Evolutionary conservation across 37 sponge, comb jelly and placozoan genomes (phyloP), one percentile per base, ranked within the genome.

Genomic region (Amphimedon queenslandica): DNA sequence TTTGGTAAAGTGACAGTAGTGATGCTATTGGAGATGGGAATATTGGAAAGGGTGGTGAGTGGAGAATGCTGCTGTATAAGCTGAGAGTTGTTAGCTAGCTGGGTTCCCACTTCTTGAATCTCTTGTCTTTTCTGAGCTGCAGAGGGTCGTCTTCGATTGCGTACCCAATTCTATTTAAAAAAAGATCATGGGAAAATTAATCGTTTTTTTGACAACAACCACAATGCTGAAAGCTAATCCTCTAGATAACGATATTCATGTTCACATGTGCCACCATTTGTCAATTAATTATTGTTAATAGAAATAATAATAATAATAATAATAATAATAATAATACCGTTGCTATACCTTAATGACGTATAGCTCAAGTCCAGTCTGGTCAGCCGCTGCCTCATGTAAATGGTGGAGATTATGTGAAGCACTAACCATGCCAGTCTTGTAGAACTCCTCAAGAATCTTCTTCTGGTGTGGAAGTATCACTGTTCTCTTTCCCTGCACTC

Each of bases 81-180:
- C 33, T 29, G 66, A 80, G 68, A 4, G 68, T 5, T 6, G 35
- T 24, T 4, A 66, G 36, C 6, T 66, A 37, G 18, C 10, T 63
- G 53, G n/a, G n/a, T n/a, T n/a, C n/a, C n/a, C n/a, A n/a, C 13
- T 47, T 47, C 51, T 60, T n/a, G 21, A 24, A 82, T 20, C 39
- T 56, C 67, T 56, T 75, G 76, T 32, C 74, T 73, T 38, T 60
- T 42, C n/a, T 74, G 73, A 28, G 73, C 55, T n/a, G 74, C 80
- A 38, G 78, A 55, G 1, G 87, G 87, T 67, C 91, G 77, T n/a
- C 91, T 38, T 1, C 91, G 74, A 63, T 90, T 90, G n/a, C 87
- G 82, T 37, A 90, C 80, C 91, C 91, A 90, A 37, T 90, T 85
- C 91, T 90, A 63, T 18, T 57, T 0, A 24, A 21, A 63, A 39